These are phyloP conservation scores for Pristionchus arcanus DNA, from an alignment of 2,888 invertebrate species.

Conservation along the genomic window DNA sequence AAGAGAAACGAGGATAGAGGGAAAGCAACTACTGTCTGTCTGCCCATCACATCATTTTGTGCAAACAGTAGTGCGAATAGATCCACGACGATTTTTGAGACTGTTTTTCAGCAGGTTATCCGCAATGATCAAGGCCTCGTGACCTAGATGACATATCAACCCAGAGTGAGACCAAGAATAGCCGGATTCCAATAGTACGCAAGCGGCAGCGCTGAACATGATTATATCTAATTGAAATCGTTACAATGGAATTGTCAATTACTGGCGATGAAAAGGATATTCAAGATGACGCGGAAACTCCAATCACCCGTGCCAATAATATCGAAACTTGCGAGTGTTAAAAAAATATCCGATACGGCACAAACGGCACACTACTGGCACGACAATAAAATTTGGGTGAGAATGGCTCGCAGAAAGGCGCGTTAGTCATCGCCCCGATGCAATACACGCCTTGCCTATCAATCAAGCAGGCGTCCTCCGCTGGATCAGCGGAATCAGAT, in stretches of 20 bases:
- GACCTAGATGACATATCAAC: not conserved
- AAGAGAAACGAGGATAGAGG: not conserved
- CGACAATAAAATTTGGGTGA: not conserved
- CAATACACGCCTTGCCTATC: not conserved
- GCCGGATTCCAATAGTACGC: not conserved
- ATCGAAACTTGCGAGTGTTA: not conserved
- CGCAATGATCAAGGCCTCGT: not conserved
- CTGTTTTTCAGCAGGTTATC: not conserved
- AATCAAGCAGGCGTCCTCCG: not conserved
- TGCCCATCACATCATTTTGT: slow-evolving; percentile 17
- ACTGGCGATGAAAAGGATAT: too few species aligned
- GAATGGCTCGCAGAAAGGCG: not conserved
- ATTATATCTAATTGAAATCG: too few species aligned
- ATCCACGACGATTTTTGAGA: not conserved
- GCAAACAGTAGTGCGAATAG: slow-evolving; percentile 8
- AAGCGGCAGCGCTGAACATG: not conserved
- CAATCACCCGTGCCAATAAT: too few species aligned
- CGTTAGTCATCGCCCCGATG: not conserved
- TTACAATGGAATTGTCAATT: too few species aligned
- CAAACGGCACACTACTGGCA: not conserved
- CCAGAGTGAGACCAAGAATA: not conserved
- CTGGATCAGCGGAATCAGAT: not conserved
- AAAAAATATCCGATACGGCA: not conserved
- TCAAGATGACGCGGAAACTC: too few species aligned
- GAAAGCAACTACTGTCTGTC: not conserved